Evolutionary conservation across 2,113 vertebrate genomes (phyloP).

Genomic region (Antennarius striatus): DNA sequence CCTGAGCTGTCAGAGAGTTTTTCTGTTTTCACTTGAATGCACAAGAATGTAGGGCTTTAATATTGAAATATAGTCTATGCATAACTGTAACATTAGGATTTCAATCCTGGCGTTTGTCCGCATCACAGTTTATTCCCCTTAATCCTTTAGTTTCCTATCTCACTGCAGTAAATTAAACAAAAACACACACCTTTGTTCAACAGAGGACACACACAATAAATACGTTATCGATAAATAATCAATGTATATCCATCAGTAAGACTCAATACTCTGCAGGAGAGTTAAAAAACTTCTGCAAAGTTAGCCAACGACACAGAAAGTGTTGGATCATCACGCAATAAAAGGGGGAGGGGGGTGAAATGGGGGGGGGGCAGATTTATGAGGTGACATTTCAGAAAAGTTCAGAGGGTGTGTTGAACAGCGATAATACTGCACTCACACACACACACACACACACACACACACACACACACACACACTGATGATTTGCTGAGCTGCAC

Average conservation of each 20-base stretch:
- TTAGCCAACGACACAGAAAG: conserved; percentile 34
- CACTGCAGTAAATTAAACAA: no score
- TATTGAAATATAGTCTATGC: no score
- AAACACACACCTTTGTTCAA: no score
- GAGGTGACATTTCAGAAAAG: conserved; percentile 65
- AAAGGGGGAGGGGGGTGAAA: conserved; percentile 37
- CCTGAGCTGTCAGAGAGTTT: no score
- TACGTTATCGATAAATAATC: no score
- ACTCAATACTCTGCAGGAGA: conserved; percentile 26
- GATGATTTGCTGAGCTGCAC: conserved; percentile 55
- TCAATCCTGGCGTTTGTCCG: no score
- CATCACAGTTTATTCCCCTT: no score
- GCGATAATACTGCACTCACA: conserved; percentile 25
- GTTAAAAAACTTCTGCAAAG: conserved; percentile 34
- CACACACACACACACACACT: conserved; percentile 19
- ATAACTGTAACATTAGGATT: neutral
- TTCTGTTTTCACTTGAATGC: no score
- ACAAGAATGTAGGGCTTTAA: no score
- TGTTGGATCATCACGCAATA: conserved; percentile 60
- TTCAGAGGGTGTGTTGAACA: conserved; percentile 36
- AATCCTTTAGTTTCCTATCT: no score
- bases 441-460: conserved; percentile 19
- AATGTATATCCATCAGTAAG: neutral
- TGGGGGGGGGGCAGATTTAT: conserved; percentile 50
- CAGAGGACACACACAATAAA: no score